Percentiles rank a stretch among this genome's conserved stretches.
Conservation (phyloP, 2,888 invertebrate genomes). For the Drosophila helvetica region DNA sequence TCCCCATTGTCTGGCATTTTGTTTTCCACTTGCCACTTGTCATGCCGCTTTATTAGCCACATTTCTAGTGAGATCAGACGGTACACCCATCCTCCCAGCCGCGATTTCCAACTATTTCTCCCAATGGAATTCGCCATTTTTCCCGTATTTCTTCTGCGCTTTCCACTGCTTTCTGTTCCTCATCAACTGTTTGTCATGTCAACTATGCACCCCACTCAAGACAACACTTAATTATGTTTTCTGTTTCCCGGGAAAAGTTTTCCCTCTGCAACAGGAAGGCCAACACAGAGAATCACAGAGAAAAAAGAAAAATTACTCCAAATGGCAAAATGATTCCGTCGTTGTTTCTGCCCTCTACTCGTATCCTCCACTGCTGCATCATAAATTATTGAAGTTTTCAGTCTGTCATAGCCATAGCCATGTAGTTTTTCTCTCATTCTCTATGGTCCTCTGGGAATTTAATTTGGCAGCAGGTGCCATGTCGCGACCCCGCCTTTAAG, state of each 20-base stretch:
- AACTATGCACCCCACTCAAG: conserved; percentile 61
- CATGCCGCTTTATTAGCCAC: conserved; percentile 62
- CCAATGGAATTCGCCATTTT: conserved; percentile 41
- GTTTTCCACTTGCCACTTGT: conserved; percentile 61
- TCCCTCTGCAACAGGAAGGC: conserved; percentile 20
- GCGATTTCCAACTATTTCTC: conserved; percentile 23
- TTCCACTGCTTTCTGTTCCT: conserved; percentile 26
- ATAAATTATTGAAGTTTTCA: conserved; percentile 76
- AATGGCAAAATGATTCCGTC: conserved; percentile 71
- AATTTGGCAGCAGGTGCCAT: conserved; percentile 73
- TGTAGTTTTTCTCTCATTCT: conserved; percentile 35
- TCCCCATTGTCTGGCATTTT: conserved; percentile 49
- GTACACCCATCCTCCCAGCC: too few species aligned
- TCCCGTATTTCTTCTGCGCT: background rate
- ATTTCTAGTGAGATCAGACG: conserved; percentile 34
- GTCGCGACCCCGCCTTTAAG: conserved; percentile 59
- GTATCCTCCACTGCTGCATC: conserved; percentile 40
- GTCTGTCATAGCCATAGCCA: conserved; percentile 70
- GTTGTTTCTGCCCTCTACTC: conserved; percentile 17
- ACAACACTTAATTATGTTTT: conserved; percentile 76
- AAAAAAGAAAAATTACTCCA: conserved; percentile 64
- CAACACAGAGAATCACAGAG: background rate
- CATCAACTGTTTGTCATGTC: conserved; percentile 68
- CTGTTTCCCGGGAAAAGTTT: conserved; percentile 36
- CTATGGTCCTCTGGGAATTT: conserved; percentile 49